These are phyloP conservation scores for Dolomedes plantarius DNA, from an alignment of 2,888 invertebrate species.

Conservation along the genomic window DNA sequence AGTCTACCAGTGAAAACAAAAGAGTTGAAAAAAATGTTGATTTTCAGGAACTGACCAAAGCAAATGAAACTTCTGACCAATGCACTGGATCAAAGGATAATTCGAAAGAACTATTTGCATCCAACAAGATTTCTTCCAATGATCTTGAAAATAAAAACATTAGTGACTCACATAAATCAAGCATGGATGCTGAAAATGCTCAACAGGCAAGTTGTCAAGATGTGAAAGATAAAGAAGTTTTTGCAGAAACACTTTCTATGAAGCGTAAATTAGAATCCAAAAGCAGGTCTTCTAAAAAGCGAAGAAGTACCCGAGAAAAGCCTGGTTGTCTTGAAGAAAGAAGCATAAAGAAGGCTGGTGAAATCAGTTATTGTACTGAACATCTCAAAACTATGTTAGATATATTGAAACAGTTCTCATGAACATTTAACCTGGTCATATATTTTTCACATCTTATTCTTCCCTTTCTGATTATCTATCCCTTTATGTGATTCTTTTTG, in stretches of 20 bases:
- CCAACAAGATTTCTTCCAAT: neutral
- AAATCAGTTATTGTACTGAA: conserved; percentile 21
- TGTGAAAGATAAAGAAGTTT: neutral
- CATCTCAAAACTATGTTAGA: conserved; percentile 23
- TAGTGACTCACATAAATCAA: neutral
- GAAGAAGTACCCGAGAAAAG: conserved; percentile 13
- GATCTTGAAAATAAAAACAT: neutral
- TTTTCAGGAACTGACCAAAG: too few relatives aligned
- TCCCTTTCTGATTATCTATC: too few relatives aligned
- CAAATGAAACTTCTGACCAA: too few relatives aligned
- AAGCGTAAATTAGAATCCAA: neutral
- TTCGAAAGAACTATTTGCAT: neutral
- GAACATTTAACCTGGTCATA: neutral
- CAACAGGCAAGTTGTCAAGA: neutral
- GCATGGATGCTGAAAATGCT: neutral
- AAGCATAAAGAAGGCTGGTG: neutral
- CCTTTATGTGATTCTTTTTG: too few relatives aligned
- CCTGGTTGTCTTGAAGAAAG: neutral
- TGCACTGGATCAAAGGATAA: neutral
- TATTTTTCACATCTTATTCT: too few relatives aligned
- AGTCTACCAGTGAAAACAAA: too few relatives aligned
- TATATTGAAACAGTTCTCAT: conserved; percentile 14
- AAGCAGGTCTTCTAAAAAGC: conserved; percentile 18
- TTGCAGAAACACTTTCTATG: too few relatives aligned
- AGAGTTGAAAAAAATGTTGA: too few relatives aligned